Conservation (phyloP, 1,140 invertebrate genomes). For the Octopus sinensis region DNA sequence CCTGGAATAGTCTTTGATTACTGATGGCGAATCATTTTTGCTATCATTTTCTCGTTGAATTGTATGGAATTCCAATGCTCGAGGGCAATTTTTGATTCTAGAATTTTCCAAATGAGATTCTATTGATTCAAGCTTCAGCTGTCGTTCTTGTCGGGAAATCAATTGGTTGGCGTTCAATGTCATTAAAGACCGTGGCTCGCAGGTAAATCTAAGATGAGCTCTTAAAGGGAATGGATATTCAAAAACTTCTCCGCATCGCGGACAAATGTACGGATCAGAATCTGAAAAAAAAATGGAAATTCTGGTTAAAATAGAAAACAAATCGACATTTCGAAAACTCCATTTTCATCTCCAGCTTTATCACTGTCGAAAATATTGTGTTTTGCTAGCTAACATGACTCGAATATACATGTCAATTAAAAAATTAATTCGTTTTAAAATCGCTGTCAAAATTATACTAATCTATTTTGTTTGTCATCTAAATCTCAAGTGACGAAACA, state of each 20-base stretch:
- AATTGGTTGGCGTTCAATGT: neutral
- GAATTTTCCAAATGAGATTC: neutral
- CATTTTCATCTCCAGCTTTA: no score
- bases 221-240: conserved; percentile 45
- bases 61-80: neutral
- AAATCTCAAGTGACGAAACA: no score
- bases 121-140: neutral
- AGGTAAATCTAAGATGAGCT: conserved; percentile 52
- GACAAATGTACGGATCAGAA: conserved; percentile 40
- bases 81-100: neutral
- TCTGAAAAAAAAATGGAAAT: conserved; percentile 30
- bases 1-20: conserved; percentile 4
- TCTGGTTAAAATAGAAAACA: no score
- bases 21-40: neutral
- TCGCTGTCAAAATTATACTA: no score
- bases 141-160: neutral
- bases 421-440: no score
- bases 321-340: no score
- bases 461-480: no score
- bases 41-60: neutral
- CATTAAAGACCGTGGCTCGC: conserved; percentile 22
- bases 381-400: no score
- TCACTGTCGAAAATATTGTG: no score
- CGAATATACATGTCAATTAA: no score
- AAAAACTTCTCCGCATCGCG: conserved; percentile 48